Base-by-base conservation (phyloP, 2,797 vertebrate genomes). In the Knipowitschia caucasica region DNA sequence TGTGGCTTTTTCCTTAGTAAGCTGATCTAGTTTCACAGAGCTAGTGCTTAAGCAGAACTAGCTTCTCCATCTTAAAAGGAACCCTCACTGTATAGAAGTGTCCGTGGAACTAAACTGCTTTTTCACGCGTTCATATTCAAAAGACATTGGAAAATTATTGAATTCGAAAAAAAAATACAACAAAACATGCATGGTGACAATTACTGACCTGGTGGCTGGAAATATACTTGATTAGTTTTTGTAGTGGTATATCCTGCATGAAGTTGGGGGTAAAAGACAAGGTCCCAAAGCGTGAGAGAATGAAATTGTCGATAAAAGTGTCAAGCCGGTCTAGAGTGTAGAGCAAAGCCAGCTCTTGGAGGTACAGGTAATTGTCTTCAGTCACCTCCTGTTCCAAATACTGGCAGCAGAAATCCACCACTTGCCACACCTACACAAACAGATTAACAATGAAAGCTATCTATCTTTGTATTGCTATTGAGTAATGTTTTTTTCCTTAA, bases 381-480 rank as follows among this genome's bases (percentile, higher is more conserved):
- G 85, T 93, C 69, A 97, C 93, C 57, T 97, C 93, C 15, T 85
- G 89, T 85, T 98, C 94, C 80, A 98, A 84, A 60, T 93, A 98
- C 86, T 96, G 93, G 0, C 96, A 97, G 73, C 96, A 99, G 86
- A 99, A 95, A 74, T 98, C 95, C 3, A 99, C 95, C 51, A 77
- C 94, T 5, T 85, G 91, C 93, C 94, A 94, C 71, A 96, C 92
- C 91, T 99, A 91, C 59, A 92, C 80, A 52, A 92, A 80, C 38
- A 9, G 17, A 43, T 10, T 15, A 25, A 17, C 2, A 23, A 26
- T 8, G 7, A 3, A 27, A 8, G 24, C 9, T 10, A 10, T 21
- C 4, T 20, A 39, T 11, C 17, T 39, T 39, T 4, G 8, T 4
- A 4, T 21, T 39, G 9, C 15, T 7, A 21, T 3, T 42, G 39